These are phyloP conservation scores for Platycheirus rosarum DNA, from an alignment of 2,888 invertebrate genomes.

Conservation along the genomic window DNA sequence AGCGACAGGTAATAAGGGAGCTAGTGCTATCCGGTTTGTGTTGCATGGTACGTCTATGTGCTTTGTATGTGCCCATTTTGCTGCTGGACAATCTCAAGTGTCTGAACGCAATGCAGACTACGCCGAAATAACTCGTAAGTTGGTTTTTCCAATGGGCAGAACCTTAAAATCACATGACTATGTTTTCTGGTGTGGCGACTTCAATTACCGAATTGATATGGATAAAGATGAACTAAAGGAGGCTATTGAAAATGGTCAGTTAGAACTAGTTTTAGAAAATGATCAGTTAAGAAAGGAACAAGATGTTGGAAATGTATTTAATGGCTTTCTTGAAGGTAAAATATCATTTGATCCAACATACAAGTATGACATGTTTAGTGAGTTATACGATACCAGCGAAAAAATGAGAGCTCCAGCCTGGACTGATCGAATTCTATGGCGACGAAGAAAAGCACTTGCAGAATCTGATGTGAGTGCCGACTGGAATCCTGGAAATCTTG, in stretches of 20 bases:
- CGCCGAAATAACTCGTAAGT: slow-evolving; percentile 95
- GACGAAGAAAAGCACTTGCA: slow-evolving; percentile 88
- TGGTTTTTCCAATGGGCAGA: slow-evolving; percentile 95
- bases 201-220: slow-evolving; percentile 98
- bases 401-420: slow-evolving; percentile 98
- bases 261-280: slow-evolving; percentile 90
- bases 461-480: slow-evolving; percentile 87
- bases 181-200: slow-evolving; percentile 99
- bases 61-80: slow-evolving; percentile 99
- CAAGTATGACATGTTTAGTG: slow-evolving; percentile 99
- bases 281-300: slow-evolving; percentile 95
- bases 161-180: slow-evolving; percentile 98
- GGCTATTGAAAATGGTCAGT: slow-evolving; percentile 85
- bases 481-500: slow-evolving; percentile 90
- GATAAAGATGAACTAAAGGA: slow-evolving; percentile 96
- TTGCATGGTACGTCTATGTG: slow-evolving; percentile 96
- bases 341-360: slow-evolving; percentile 98
- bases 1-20: slow-evolving; percentile 98
- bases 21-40: slow-evolving; percentile 95
- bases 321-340: slow-evolving; percentile 95
- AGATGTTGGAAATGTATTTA: slow-evolving; percentile 92
- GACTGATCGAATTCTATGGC: slow-evolving; percentile 99
- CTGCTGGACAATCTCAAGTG: slow-evolving; percentile 98
- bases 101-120: slow-evolving; percentile 97
- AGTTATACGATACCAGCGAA: slow-evolving; percentile 99